Base-by-base conservation (phyloP, 1,140 invertebrate species). In the Drosophila eugracilis region DNA sequence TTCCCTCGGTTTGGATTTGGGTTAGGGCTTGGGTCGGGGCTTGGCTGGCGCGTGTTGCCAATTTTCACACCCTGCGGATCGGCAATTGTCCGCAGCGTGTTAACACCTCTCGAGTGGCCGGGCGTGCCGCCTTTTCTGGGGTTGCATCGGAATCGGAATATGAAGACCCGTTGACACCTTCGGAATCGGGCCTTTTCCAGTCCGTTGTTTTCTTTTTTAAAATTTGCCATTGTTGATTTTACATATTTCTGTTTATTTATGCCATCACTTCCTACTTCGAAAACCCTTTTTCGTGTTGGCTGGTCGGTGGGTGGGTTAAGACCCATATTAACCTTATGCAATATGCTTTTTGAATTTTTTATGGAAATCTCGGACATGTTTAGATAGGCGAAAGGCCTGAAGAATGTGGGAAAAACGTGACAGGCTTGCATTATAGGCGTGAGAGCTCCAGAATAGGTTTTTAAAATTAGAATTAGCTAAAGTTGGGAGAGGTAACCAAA, bases 31-130 rank as follows among this genome's bases (percentile, higher is more conserved):
- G 55, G 70, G 48, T 42, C 26, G 59, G 37, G 39, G 47, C 53
- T 58, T 42, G 34, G 54, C 19, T 59, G 75, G 57, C 89, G 84
- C 89, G 89, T 90, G 89, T 86, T 89, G 80, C 78, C 80, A 90
- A 89, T 86, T 90, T 90, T 90, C 84, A 86, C 89, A 90, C 89
- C 89, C 89, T 76, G 72, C 73, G 67, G 44, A 67, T 67, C 62
- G 75, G 37, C 84, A 77, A 88, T 84, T 89, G 84, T 89, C 84
- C 84, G 84, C 73, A 71, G 62, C 75, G 49, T 89, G 84, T 89
- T 88, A 84, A 89, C 83, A 88, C 78, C 84, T 73, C 49, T 83
- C 54, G 75, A 78, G 77, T 75, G 71, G 72, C 24, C 47, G 79
- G 72, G 66, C 67, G 72, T 74, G 77, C 42, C 74, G n/a, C n/a